phyloP scores from a whole-genome alignment of 2,797 vertebrate species.

The Falco peregrinus region DNA sequence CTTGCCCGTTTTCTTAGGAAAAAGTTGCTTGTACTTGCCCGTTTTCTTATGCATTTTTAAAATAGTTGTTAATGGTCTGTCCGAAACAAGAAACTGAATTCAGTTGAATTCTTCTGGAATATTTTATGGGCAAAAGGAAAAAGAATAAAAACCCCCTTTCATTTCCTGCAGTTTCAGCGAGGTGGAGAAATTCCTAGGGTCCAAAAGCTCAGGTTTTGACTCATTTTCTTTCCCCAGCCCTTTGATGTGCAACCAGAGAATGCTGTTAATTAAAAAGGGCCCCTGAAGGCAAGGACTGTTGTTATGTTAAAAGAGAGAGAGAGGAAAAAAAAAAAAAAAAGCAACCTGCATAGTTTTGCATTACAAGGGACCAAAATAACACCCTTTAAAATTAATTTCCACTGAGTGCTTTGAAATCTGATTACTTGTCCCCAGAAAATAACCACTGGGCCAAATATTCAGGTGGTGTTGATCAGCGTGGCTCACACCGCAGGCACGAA shows the following conservation, averaged over 20 bases:
- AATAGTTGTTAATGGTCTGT: not conserved
- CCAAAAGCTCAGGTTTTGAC: not conserved
- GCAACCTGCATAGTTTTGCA: not conserved
- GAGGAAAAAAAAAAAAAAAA: not conserved
- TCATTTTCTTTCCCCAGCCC: not conserved
- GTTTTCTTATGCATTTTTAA: not conserved
- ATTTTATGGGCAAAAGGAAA: not conserved
- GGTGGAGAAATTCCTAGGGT: not conserved
- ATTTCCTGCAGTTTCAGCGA: not conserved
- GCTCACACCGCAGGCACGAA: not conserved
- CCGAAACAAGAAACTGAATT: not conserved
- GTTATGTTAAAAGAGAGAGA: not conserved
- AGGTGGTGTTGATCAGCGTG: not conserved
- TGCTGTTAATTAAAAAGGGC: slow-evolving; percentile 21
- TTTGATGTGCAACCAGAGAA: slow-evolving; percentile 29
- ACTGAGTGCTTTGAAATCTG: not conserved
- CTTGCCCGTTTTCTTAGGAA: not conserved
- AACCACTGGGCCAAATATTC: not conserved
- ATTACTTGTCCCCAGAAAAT: not conserved
- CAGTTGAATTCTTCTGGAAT: not conserved
- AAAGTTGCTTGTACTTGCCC: no score
- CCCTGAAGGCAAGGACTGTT: not conserved
- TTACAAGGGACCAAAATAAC: not conserved
- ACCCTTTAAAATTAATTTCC: not conserved
- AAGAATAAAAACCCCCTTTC: not conserved